These are phyloP conservation scores for Nasua narica DNA, from an alignment of 2,797 vertebrate species.

Conservation along the genomic window DNA sequence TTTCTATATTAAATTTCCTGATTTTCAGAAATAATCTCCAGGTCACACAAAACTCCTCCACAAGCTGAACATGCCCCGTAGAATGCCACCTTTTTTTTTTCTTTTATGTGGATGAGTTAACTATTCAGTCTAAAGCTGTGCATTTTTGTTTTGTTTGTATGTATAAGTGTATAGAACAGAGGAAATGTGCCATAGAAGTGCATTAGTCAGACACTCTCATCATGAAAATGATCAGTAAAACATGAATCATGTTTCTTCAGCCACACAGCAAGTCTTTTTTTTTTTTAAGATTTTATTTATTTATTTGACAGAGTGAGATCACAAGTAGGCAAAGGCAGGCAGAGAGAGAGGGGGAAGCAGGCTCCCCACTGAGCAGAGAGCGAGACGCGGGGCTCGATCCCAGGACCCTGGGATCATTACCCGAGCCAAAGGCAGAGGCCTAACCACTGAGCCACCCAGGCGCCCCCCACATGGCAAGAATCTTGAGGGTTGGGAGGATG, in stretches of 20 bases:
- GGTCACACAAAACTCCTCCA: background rate
- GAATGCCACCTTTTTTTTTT: background rate
- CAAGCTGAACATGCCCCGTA: background rate
- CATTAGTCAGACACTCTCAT: accelerated
- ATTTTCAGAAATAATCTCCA: background rate
- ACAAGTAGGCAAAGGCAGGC: too few relatives aligned
- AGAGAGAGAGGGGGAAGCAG: too few relatives aligned
- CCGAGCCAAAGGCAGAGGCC: too few relatives aligned
- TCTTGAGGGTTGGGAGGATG: background rate
- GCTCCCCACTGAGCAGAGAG: too few relatives aligned
- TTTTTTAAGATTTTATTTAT: too few relatives aligned
- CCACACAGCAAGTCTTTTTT: background rate
- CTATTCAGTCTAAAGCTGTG: background rate
- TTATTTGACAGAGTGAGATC: too few relatives aligned
- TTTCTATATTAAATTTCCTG: background rate
- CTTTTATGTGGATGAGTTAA: background rate
- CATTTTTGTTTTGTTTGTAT: background rate
- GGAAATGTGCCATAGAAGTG: background rate
- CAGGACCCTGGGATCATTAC: too few relatives aligned
- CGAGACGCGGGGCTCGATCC: too few relatives aligned
- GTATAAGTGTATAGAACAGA: background rate
- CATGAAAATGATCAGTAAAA: background rate
- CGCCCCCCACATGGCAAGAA: background rate
- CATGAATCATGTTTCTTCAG: background rate
- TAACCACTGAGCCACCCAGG: too few relatives aligned